phyloP scores from a whole-genome alignment of 2,888 invertebrate species.

The Drymonia ruficornis region DNA sequence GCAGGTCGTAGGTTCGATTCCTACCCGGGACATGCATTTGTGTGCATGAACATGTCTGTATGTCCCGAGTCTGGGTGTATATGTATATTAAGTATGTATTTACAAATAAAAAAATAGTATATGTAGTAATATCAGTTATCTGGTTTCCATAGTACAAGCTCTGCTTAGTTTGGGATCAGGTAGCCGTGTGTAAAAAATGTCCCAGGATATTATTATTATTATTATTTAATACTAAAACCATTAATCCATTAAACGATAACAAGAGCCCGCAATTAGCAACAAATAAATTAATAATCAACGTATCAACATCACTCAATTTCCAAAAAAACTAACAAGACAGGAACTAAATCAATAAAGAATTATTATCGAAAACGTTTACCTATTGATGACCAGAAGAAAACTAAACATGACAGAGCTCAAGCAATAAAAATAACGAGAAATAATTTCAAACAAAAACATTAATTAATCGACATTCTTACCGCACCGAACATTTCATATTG shows the following conservation, averaged over 20 bases:
- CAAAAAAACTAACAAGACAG: not conserved
- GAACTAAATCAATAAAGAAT: not conserved
- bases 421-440: not conserved
- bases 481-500: slow-evolving; percentile 1
- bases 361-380: not conserved
- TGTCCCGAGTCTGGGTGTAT: too few relatives aligned
- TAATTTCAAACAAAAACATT: slow-evolving; percentile 1
- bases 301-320: not conserved
- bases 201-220: too few relatives aligned
- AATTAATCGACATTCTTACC: slow-evolving; percentile 3
- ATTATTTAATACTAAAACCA: too few relatives aligned
- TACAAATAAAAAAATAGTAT: too few relatives aligned
- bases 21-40: too few relatives aligned
- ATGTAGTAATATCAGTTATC: too few relatives aligned
- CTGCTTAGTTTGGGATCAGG: too few relatives aligned
- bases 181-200: too few relatives aligned
- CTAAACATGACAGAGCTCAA: not conserved
- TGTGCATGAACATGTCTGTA: too few relatives aligned
- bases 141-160: too few relatives aligned
- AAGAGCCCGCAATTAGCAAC: slow-evolving; percentile 4
- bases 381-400: not conserved
- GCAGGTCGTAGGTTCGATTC: too few relatives aligned
- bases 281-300: not conserved
- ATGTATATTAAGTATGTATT: too few relatives aligned
- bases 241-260: not conserved